Base-by-base conservation (phyloP, 2,113 vertebrate genomes). In the Tachysurus vachellii region DNA sequence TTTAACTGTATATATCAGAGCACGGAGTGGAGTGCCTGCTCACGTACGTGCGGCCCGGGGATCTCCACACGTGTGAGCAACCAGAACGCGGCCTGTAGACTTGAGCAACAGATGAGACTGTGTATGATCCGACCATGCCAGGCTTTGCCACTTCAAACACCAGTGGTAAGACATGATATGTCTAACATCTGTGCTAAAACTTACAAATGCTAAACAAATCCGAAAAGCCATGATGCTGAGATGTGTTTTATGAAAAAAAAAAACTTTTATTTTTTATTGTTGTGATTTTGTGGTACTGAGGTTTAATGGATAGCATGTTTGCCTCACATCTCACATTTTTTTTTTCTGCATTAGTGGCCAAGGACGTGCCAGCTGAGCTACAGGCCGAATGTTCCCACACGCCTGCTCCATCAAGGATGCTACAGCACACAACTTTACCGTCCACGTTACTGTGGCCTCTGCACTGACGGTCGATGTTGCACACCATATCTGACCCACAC, bases 11-110 rank as follows among this genome's bases (percentile, higher is more conserved):
- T 91, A 9, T 94, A 95, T 44, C 96, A 94, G 94, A 94, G 95
- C 92, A 96, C 97, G 0, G 93, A 94, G 86, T 99, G 98, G 98
- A 96, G 96, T 0, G 89, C 96, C 88, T 99, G 98, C 85, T 99
- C 98, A 0, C 93, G 90, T 85, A 96, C 94, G 90, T 99, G 98
- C 2, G 98, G 97, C 0, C 56, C 96, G 0, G 98, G 98, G 0
- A 82, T 98, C 76, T 95, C 98, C 76, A 97, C 94, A 0, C 95
- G 98, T 0, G 93, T 99, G 26, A 96, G 97, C 85, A 99, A 99
- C 93, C 95, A 95, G 94, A 99, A 99, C 86, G 92, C 50, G 3
- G 92, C 91, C 91, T 99, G 98, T 91, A 93, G 94, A 21, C 93
- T 98, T 90, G 96, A 99, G 93, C 95, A 93, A 47, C 96, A 98